A percentile compares a stretch with the other conserved stretches of the same genome.
Conservation (phyloP, 2,113 vertebrate species). For the Heterochromis multidens region DNA sequence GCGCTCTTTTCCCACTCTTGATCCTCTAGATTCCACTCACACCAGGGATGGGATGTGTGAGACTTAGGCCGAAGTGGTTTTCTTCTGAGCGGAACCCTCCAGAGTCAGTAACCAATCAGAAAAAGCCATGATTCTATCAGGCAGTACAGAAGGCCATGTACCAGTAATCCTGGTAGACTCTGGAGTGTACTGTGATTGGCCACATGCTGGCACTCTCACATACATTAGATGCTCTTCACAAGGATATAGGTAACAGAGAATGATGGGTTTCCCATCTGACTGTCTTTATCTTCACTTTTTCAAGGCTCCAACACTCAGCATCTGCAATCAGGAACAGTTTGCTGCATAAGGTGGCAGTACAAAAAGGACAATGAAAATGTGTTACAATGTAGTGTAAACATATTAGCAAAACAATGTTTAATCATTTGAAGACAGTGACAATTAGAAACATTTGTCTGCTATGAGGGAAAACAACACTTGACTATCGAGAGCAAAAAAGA, state of each 20-base stretch:
- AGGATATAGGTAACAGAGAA: neutral
- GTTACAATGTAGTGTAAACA: neutral
- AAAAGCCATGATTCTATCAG: conserved; percentile 32
- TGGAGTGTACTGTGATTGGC: neutral
- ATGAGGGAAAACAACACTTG: neutral
- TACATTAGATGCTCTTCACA: neutral
- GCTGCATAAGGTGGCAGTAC: neutral
- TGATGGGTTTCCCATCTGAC: neutral
- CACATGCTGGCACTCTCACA: neutral
- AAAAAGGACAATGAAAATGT: neutral
- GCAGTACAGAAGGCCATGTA: neutral
- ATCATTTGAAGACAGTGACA: neutral
- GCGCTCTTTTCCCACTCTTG: conserved; percentile 16
- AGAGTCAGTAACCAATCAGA: conserved; percentile 32
- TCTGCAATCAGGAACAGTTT: neutral
- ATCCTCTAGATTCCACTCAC: conserved; percentile 38
- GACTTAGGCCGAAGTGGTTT: conserved; percentile 27
- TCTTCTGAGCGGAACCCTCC: conserved; percentile 8
- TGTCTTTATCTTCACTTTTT: conserved; percentile 8
- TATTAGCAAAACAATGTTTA: neutral
- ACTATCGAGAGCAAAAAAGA: neutral
- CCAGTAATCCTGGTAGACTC: neutral
- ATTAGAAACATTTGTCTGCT: neutral
- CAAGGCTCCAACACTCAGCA: neutral
- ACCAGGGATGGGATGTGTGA: conserved; percentile 22